A percentile compares a stretch with the other conserved stretches of the same genome.
These are phyloP conservation scores for Laspeyria flexula DNA, from an alignment of 2,888 invertebrate genomes.

Conservation along the genomic window DNA sequence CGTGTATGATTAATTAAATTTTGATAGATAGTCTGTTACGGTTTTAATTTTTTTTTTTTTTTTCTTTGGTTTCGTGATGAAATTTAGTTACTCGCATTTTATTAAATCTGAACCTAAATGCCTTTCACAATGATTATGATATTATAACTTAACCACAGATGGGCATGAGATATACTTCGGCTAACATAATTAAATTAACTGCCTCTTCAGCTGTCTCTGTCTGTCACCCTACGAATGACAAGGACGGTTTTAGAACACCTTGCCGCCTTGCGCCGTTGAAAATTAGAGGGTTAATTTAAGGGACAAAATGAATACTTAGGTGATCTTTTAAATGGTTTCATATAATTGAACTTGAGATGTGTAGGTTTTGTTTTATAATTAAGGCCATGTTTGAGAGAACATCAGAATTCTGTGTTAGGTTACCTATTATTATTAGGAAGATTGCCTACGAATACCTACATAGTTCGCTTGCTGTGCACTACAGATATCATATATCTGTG, in stretches of 20 bases:
- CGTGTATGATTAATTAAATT: no score
- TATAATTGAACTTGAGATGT: slow-evolving; percentile 11
- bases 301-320: slow-evolving; percentile 19
- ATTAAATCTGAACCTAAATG: no score
- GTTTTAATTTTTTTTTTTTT: no score
- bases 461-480: no score
- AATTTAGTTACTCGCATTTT: no score
- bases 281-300: slow-evolving; percentile 38
- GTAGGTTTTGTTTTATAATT: slow-evolving; percentile 12
- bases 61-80: no score
- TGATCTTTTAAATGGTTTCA: slow-evolving; percentile 18
- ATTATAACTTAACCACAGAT: slow-evolving; percentile 46
- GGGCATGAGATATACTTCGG: slow-evolving; percentile 57
- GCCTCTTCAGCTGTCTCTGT: slow-evolving; percentile 61
- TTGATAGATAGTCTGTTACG: no score
- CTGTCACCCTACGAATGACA: slow-evolving; percentile 41
- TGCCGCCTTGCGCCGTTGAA: slow-evolving; percentile 54
- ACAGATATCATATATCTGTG: no score
- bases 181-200: slow-evolving; percentile 78
- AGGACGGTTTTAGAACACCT: slow-evolving; percentile 43
- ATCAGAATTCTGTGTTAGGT: background rate
- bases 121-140: no score
- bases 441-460: no score
- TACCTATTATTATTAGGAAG: no score
- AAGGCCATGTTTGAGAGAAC: background rate